Percentiles rank a stretch among this genome's conserved stretches.
Evolutionary conservation across 2,797 vertebrate species (phyloP).

Genomic region (Gymnothorax reevesii): DNA sequence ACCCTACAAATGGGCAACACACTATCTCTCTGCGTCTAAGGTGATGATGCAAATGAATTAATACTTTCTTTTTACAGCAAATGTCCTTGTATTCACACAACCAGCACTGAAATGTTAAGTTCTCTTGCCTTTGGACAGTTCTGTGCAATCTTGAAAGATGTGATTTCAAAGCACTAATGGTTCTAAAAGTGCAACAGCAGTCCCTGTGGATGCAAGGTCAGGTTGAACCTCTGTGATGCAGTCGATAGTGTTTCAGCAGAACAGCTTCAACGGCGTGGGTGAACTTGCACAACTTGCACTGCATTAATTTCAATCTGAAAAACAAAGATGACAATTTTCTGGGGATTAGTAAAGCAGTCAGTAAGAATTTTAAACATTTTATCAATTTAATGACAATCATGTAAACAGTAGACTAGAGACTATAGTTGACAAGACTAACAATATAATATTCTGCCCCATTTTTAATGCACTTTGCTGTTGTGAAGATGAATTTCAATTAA

Average conservation of each 20-base stretch:
- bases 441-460: too few relatives aligned
- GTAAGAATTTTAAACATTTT: background rate
- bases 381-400: background rate
- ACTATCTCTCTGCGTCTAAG: slow-evolving; percentile 7
- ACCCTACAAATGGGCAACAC: slow-evolving; percentile 9
- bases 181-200: slow-evolving; percentile 27
- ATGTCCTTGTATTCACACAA: slow-evolving; percentile 17
- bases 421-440: background rate
- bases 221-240: background rate
- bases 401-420: background rate
- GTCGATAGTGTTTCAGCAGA: background rate
- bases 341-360: background rate
- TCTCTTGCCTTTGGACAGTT: background rate
- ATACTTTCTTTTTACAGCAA: slow-evolving; percentile 18
- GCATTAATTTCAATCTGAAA: background rate
- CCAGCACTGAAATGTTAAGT: slow-evolving; percentile 6
- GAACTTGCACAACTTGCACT: background rate
- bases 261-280: background rate
- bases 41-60: slow-evolving; percentile 11
- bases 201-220: slow-evolving; percentile 14
- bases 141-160: slow-evolving; percentile 19
- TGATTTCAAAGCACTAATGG: slow-evolving; percentile 19
- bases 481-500: background rate
- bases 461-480: background rate
- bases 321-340: background rate